phyloP scores from a whole-genome alignment of 2,113 vertebrate genomes.

The Macaca nemestrina region DNA sequence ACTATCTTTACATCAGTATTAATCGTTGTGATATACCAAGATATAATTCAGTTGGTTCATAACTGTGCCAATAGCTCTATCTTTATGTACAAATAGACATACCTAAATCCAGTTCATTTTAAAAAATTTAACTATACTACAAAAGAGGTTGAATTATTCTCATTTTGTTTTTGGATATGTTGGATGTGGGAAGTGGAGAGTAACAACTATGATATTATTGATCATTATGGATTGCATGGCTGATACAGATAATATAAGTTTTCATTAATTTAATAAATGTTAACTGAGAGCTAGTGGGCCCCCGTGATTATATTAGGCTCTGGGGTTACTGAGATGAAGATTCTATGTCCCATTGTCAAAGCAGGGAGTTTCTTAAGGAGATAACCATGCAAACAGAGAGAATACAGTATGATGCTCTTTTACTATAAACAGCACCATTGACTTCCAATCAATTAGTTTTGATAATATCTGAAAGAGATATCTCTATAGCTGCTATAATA shows the following conservation, averaged over 20 bases:
- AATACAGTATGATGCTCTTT: neutral
- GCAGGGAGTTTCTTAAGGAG: neutral
- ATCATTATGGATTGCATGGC: neutral
- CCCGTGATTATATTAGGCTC: neutral
- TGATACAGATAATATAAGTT: neutral
- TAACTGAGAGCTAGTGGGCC: neutral
- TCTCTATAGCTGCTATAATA: neutral
- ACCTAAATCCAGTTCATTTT: neutral
- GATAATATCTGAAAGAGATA: too few relatives aligned
- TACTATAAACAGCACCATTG: too few relatives aligned
- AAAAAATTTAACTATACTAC: neutral
- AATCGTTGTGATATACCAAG: neutral
- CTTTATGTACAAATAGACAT: neutral
- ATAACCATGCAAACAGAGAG: neutral
- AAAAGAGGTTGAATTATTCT: constrained; percentile 2
- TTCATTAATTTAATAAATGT: neutral
- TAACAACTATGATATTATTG: neutral
- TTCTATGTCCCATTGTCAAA: neutral
- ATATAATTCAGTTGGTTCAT: neutral
- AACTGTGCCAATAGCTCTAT: neutral
- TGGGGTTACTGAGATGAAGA: neutral
- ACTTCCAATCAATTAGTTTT: too few relatives aligned
- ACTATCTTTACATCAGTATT: neutral
- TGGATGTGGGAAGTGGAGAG: neutral
- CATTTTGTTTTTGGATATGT: neutral